Base-by-base conservation (phyloP, 2,113 vertebrate species). In the Xenus cinereus region DNA sequence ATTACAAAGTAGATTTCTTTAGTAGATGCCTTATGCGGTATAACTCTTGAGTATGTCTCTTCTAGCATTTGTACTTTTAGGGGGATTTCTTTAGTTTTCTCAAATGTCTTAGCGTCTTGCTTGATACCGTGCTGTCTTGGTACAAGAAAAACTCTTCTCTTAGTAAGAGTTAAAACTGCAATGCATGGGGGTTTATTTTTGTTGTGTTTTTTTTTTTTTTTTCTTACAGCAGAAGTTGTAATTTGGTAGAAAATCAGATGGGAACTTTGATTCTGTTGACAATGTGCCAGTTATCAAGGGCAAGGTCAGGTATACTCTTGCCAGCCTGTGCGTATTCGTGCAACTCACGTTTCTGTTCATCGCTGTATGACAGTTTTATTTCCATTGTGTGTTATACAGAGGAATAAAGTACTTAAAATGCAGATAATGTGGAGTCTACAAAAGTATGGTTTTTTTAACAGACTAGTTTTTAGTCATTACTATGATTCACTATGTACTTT, bases 21-120 rank as follows among this genome's bases (percentile, higher is more conserved):
- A 33, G 12, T 43, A 5, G n/a, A 6, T 33, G 18, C 30, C 4
- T 68, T 68, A 9, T 4, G 17, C 17, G 43, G 4, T 67, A 1
- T 46, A 81, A 57, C 2, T 63, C 21, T 28, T 20, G 18, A 33
- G 26, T 43, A 3, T n/a, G 2, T 69, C 19, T 87, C 14, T 88
- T 60, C 46, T 50, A 19, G 28, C 0, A 0, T 76, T 63, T 60
- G 9, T 78, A 21, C 21, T 64, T 73, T 1, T 4, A 5, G 6
- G 8, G 4, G 12, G 4, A 8, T 1, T 17, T 33, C 9, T 78
- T 67, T 2, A 39, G 6, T 76, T 93, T 90, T 82, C 24, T 85
- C 8, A 16, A 48, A 21, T 17, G 12, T 13, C 43, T 76, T 48
- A 13, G 62, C 53, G 76, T 12, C 33, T 76, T 4, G 37, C 11